Conservation (phyloP, 2,888 invertebrate species). For the Agrochola circellaris region DNA sequence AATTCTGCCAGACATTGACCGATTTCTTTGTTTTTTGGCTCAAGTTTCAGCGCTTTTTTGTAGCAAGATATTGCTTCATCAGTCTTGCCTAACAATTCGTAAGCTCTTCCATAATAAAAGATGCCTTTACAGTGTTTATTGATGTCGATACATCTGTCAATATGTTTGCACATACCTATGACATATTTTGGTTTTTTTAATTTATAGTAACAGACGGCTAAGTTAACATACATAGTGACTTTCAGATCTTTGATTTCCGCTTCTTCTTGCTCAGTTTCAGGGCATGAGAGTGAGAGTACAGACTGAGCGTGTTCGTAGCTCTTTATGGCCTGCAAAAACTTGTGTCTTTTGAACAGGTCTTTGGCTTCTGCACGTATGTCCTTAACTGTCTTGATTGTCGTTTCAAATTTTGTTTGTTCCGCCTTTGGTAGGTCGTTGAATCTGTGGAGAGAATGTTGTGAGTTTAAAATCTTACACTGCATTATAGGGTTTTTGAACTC, state of each 20-base stretch:
- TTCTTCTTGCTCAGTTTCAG: conserved; percentile 72
- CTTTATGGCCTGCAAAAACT: conserved; percentile 76
- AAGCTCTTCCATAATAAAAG: conserved; percentile 82
- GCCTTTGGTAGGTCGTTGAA: conserved; percentile 82
- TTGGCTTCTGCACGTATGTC: conserved; percentile 80
- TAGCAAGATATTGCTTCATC: conserved; percentile 80
- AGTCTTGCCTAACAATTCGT: conserved; percentile 77
- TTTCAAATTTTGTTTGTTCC: conserved; percentile 82
- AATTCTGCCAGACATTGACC: conserved; percentile 77
- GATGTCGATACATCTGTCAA: conserved; percentile 78
- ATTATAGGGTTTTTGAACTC: too few species aligned
- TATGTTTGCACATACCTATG: conserved; percentile 80
- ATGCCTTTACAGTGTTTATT: conserved; percentile 83
- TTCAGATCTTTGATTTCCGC: conserved; percentile 76
- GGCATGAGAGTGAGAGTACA: conserved; percentile 76
- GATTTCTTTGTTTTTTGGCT: conserved; percentile 85
- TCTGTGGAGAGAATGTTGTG: conserved; percentile 68
- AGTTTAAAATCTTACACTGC: neutral
- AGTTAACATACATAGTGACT: conserved; percentile 79
- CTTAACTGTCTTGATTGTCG: conserved; percentile 79
- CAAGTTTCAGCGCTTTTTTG: conserved; percentile 83
- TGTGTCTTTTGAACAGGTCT: conserved; percentile 74
- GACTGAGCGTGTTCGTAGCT: conserved; percentile 82
- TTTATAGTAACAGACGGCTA: conserved; percentile 84
- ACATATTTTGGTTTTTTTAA: conserved; percentile 81